Conservation (phyloP, 2,113 vertebrate species). For the Junco hyemalis region DNA sequence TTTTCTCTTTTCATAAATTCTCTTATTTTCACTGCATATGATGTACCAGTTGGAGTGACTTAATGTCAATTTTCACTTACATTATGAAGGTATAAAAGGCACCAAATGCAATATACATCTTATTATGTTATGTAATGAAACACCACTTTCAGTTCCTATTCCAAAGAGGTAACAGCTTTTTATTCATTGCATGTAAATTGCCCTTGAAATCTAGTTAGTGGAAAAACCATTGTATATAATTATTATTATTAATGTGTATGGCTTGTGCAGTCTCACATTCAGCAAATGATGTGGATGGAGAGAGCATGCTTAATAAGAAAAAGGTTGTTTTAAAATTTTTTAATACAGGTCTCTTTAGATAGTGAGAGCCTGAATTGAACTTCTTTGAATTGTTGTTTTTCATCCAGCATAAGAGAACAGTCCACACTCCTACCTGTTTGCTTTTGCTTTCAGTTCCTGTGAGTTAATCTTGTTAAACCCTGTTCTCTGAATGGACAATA, state of each 20-base stretch:
- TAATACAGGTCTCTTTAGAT: not conserved
- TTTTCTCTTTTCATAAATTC: not conserved
- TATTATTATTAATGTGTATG: constrained; percentile 5
- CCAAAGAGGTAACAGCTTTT: constrained; percentile 10
- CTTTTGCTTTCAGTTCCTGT: not conserved
- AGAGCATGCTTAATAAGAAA: not conserved
- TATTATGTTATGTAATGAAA: constrained; percentile 11
- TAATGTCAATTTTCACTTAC: constrained; percentile 39
- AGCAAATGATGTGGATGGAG: not conserved
- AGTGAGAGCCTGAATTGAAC: not conserved
- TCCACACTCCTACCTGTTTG: not conserved
- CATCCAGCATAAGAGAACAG: not conserved
- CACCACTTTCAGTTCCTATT: constrained; percentile 1
- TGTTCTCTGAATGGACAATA: not conserved
- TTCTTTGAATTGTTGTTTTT: not conserved
- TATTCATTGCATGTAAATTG: constrained; percentile 20
- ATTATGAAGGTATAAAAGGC: constrained; percentile 32
- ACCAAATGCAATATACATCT: constrained; percentile 22
- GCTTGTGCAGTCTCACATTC: not conserved
- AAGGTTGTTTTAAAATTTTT: not conserved
- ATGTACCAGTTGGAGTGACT: constrained; percentile 28
- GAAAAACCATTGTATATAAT: not conserved
- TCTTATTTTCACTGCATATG: not conserved
- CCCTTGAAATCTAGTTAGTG: constrained; percentile 32
- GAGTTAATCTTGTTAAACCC: not conserved